These are phyloP conservation scores for Spondyliosoma cantharus DNA, from an alignment of 2,797 vertebrate species.

Conservation along the genomic window DNA sequence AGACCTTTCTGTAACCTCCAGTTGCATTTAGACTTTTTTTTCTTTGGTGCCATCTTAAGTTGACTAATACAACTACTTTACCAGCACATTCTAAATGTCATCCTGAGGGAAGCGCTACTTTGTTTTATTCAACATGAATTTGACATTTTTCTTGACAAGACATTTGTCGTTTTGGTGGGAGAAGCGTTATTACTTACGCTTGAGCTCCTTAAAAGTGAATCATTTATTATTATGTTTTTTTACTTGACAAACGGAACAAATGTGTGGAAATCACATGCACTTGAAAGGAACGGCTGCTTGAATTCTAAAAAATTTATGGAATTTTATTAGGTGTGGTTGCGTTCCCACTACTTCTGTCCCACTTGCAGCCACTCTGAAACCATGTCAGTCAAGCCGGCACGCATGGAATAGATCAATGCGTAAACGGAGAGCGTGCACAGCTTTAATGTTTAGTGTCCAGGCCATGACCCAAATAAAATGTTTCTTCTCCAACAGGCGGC, in stretches of 20 bases:
- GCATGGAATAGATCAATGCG: not conserved
- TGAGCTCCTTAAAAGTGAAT: conserved; percentile 11
- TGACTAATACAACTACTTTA: conserved; percentile 10
- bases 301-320: not conserved
- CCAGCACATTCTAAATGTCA: not conserved
- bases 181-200: conserved; percentile 5
- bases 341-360: not conserved
- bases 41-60: not conserved
- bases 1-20: not conserved
- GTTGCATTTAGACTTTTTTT: not conserved
- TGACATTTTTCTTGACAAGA: conserved; percentile 22
- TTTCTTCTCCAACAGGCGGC: not conserved
- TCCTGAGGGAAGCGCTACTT: not conserved
- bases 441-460: not conserved
- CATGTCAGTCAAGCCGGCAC: not conserved
- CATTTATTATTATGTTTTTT: not conserved
- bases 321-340: not conserved
- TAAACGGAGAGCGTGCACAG: not conserved
- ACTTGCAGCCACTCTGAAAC: not conserved
- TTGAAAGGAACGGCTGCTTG: not conserved
- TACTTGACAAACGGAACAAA: conserved; percentile 3
- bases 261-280: not conserved
- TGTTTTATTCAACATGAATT: conserved; percentile 13
- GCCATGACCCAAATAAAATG: not conserved
- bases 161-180: conserved; percentile 8